These are phyloP conservation scores for Bujurquina vittata DNA, from an alignment of 2,113 vertebrate genomes.

Conservation along the genomic window DNA sequence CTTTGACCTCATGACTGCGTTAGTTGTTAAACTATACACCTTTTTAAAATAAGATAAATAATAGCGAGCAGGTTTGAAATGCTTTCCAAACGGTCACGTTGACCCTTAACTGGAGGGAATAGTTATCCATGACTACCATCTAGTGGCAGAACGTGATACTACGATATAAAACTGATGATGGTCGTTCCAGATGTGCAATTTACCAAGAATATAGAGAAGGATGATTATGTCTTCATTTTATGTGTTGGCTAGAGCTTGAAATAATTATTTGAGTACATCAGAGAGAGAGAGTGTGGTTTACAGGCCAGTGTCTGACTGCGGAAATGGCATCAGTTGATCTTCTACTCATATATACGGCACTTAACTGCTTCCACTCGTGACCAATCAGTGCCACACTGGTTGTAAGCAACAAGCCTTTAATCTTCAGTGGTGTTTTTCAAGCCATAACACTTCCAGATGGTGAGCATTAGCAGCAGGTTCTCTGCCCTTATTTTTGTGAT, in stretches of 20 bases:
- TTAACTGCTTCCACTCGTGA: background rate
- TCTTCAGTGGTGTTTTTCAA: background rate
- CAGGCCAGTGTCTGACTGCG: background rate
- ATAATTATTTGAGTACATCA: background rate
- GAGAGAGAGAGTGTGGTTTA: background rate
- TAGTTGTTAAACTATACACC: background rate
- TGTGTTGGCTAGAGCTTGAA: background rate
- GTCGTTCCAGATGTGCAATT: fast-evolving
- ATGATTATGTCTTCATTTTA: background rate
- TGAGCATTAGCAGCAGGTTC: background rate
- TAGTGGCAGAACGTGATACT: background rate
- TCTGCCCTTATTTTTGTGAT: background rate
- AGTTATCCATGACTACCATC: conserved; percentile 44
- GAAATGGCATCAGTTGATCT: background rate
- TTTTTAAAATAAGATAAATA: background rate
- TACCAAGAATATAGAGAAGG: background rate
- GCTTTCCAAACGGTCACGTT: background rate
- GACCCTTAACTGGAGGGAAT: background rate
- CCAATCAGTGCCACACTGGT: background rate
- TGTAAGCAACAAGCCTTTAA: background rate
- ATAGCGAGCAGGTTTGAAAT: background rate
- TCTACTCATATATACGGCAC: background rate
- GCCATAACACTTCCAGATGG: background rate
- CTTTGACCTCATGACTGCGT: background rate
- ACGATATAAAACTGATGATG: background rate